Evolutionary conservation across 2,888 invertebrate species (phyloP), one percentile per base, ranked within the genome.

Genomic region (Drosophila peninsularis): DNA sequence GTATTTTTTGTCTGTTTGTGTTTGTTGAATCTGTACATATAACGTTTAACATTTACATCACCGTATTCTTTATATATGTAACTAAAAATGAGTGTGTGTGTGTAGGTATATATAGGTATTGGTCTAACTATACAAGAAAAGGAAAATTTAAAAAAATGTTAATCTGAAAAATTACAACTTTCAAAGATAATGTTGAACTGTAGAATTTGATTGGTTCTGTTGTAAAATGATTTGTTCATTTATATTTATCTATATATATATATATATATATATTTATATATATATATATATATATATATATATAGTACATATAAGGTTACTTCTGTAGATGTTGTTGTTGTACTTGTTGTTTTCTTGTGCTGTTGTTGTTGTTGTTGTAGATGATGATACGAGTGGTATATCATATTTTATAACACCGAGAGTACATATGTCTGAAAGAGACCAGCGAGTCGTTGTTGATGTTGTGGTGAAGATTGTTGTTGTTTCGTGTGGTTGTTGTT

Each of bases 351-450:
- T 53, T 69, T 55, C 52, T 78, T 75, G 66, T 86, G 75, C 70
- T 84, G 65, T 72, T 83, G 73, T 71, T 75, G 68, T 73, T 70
- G 75, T 67, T 64, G 64, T 37, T 55, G 70, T 75, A 75, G 81
- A 61, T 74, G 76, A 72, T 75, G 69, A 80, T 78, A 69, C 75
- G 57, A 76, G 72, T 66, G 53, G 55, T 66, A 56, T 73, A 78
- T 64, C 78, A 75, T 84, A 84, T 70, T 71, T 72, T 81, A 81
- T 68, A 84, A 78, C 88, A 87, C 85, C 85, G 85, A 83, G 79
- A 83, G 79, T 78, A 82, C 88, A 77, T 65, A 71, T 87, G 88
- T 83, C 85, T 83, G 72, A 75, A 62, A 83, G 68, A 71, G 57
- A 82, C 80, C 82, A 82, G 77, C 82, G 80, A 86, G 83, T 77